Base-by-base conservation (phyloP, 1,140 invertebrate genomes). In the Pogonomyrmex barbatus region DNA sequence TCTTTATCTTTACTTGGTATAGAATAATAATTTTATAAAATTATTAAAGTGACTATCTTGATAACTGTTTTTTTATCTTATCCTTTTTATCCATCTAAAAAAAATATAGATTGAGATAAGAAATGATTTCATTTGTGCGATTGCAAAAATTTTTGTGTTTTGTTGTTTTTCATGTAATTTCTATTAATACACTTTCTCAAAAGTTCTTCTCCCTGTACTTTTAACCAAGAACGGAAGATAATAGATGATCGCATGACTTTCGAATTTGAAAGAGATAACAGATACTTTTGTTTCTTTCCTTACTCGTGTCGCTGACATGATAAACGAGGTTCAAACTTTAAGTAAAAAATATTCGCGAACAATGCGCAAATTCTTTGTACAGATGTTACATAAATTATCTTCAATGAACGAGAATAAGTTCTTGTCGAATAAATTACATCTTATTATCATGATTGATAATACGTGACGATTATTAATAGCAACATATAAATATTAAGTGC, bases 201-300 rank as follows among this genome's bases (percentile, higher is more conserved):
- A 54, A 30, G 12, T 8, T 8, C 14, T 24, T 52, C 17, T 71
- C 30, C 39, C 39, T 24, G 14, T 3, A 10, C 17, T 14, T 47
- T 71, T 10, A 12, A 79, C 17, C 47, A 68, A 68, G 10, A 77
- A 63, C 56, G 45, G 2, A n/a, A 52, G 33, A 68, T 79, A 79
- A 71, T 82, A 39, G 52, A 36, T 10, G 45, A 67, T 33, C 54
- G 56, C 9, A 58, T 71, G 50, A 54, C 8, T 58, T 81, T 71
- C 14, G 6, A 81, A 45, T 71, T 81, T 56, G 33, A 79, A 47
- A 67, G 47, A 67, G 24, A 24, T 54, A 79, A 79, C 76, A 78
- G 14, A 39, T 63, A 45, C 47, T 67, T 67, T 52, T 30, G 12
- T 79, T 52, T 36, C 12, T 30, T 10, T 3, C 2, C 12, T 12